A percentile compares a stretch with the other conserved stretches of the same genome.
phyloP scores from a whole-genome alignment of 2,797 vertebrate genomes.

The Sebastes itinus region DNA sequence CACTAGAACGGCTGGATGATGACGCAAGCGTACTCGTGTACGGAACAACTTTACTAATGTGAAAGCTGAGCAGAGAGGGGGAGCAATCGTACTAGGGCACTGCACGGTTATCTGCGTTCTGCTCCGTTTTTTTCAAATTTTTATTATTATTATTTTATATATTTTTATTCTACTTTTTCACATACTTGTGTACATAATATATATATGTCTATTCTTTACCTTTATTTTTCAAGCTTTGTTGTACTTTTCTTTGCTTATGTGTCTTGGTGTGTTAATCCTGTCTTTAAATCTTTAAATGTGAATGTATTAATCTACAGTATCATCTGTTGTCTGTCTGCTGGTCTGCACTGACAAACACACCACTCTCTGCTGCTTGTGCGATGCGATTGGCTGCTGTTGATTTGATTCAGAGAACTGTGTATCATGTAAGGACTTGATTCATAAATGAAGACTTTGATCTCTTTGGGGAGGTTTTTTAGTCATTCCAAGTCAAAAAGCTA shows the following conservation, averaged over 20 bases:
- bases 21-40: too few relatives aligned
- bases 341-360: background rate
- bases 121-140: too few relatives aligned
- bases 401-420: background rate
- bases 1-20: too few relatives aligned
- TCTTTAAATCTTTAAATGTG: background rate
- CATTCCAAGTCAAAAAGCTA: background rate
- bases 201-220: too few relatives aligned
- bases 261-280: background rate
- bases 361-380: background rate
- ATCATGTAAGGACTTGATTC: background rate
- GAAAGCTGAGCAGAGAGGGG: too few relatives aligned
- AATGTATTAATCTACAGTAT: background rate
- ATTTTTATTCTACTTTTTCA: background rate
- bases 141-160: background rate
- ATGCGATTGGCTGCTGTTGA: too few relatives aligned
- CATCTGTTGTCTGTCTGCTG: background rate
- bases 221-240: background rate
- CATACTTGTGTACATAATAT: background rate
- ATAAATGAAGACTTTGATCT: background rate
- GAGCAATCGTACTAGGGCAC: too few relatives aligned
- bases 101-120: rapidly evolving
- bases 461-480: background rate
- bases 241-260: background rate
- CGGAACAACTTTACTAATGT: too few relatives aligned